Evolutionary conservation across 1,140 invertebrate genomes (phyloP).

Genomic region (Trichonephila clavipes): DNA sequence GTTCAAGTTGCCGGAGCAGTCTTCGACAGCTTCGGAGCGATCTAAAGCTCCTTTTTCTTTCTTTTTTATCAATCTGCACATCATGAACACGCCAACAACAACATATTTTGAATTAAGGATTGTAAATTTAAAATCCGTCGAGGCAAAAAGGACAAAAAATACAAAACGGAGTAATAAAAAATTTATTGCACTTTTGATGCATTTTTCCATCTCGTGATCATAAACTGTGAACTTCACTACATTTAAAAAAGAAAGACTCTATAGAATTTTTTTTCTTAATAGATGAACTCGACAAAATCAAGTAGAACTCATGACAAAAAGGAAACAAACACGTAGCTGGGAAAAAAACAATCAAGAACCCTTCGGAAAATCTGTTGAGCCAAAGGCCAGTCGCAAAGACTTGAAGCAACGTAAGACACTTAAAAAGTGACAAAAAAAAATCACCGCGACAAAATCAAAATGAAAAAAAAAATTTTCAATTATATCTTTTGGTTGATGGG

Average conservation of each 20-base stretch:
- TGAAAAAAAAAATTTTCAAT: constrained; percentile 31
- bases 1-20: too few relatives aligned
- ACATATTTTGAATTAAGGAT: too few relatives aligned
- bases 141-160: background rate
- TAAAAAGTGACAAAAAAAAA: background rate
- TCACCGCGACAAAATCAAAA: background rate
- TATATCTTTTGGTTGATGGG: background rate
- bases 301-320: background rate
- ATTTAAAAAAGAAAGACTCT: background rate
- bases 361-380: background rate
- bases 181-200: background rate
- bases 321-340: background rate
- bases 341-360: background rate
- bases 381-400: background rate
- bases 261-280: background rate
- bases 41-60: too few relatives aligned
- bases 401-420: background rate
- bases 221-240: too few relatives aligned
- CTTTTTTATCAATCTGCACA: too few relatives aligned
- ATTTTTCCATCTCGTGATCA: background rate
- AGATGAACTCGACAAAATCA: background rate
- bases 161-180: background rate
- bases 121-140: too few relatives aligned
- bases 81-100: too few relatives aligned
- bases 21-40: too few relatives aligned